Percentiles rank a stretch among this genome's conserved stretches.
phyloP scores from a whole-genome alignment of 2,113 vertebrate genomes.

The Pteronura brasiliensis region DNA sequence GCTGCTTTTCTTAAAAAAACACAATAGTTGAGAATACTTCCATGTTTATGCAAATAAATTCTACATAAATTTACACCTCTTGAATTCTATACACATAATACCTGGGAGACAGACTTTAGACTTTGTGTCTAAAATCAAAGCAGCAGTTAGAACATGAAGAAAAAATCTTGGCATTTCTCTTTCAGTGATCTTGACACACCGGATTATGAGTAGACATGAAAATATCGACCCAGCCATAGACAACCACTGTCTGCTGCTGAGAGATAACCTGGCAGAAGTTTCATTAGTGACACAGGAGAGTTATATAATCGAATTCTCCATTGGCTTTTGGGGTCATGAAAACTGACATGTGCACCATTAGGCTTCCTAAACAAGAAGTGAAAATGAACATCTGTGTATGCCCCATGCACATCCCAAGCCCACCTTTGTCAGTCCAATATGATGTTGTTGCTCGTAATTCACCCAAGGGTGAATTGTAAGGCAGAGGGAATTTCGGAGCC shows the following conservation, averaged over 20 bases:
- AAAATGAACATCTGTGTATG: neutral
- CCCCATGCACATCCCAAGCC: neutral
- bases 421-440: neutral
- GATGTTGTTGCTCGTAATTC: neutral
- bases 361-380: neutral
- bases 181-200: conserved; percentile 58
- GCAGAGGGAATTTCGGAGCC: neutral
- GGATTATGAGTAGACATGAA: conserved; percentile 51
- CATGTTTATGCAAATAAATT: conserved; percentile 14
- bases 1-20: neutral
- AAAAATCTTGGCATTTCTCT: conserved; percentile 43
- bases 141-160: neutral
- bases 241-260: neutral
- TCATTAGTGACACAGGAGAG: conserved; percentile 18
- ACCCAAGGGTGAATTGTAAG: neutral
- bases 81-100: conserved; percentile 11
- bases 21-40: neutral
- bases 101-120: conserved; percentile 34
- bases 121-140: conserved; percentile 48
- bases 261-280: conserved; percentile 26
- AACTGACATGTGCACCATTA: neutral
- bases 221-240: conserved; percentile 20
- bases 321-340: conserved; percentile 3
- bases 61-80: neutral
- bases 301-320: neutral